Evolutionary conservation across 1,140 invertebrate species (phyloP).

Genomic region (Hormaphis cornu): DNA sequence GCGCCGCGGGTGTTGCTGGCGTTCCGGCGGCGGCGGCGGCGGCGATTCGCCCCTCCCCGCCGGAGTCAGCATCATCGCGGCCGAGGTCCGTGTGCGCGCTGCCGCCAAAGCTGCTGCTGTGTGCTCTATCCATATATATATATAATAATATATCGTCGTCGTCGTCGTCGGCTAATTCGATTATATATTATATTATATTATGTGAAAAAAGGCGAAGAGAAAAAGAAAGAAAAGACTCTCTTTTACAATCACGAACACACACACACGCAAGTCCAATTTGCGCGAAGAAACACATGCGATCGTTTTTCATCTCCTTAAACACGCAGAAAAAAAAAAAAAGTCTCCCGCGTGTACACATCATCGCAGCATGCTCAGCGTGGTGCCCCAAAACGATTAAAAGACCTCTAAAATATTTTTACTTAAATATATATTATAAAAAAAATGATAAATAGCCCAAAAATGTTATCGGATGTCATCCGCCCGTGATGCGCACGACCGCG

Average conservation of each 20-base stretch:
- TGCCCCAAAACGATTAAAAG: too few relatives aligned
- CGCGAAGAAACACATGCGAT: background rate
- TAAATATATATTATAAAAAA: too few relatives aligned
- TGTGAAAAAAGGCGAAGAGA: background rate
- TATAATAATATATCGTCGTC: constrained; percentile 11
- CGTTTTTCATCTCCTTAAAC: background rate
- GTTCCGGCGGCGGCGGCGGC: constrained; percentile 27
- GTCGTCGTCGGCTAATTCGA: constrained; percentile 4
- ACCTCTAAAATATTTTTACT: too few relatives aligned
- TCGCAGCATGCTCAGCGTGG: too few relatives aligned
- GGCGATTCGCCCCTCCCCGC: constrained; percentile 2
- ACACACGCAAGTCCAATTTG: background rate
- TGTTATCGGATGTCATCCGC: too few relatives aligned
- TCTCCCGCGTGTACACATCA: background rate
- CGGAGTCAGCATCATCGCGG: background rate
- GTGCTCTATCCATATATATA: too few relatives aligned
- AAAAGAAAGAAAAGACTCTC: background rate
- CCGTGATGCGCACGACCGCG: too few relatives aligned
- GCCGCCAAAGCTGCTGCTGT: too few relatives aligned
- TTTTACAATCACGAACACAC: background rate
- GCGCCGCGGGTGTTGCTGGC: constrained; percentile 29
- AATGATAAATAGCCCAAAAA: too few relatives aligned
- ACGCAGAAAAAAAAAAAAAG: background rate
- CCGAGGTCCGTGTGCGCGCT: background rate
- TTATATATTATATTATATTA: constrained; percentile 15